phyloP scores from a whole-genome alignment of 2,797 vertebrate species.

The Mormyrus proboscirostris region DNA sequence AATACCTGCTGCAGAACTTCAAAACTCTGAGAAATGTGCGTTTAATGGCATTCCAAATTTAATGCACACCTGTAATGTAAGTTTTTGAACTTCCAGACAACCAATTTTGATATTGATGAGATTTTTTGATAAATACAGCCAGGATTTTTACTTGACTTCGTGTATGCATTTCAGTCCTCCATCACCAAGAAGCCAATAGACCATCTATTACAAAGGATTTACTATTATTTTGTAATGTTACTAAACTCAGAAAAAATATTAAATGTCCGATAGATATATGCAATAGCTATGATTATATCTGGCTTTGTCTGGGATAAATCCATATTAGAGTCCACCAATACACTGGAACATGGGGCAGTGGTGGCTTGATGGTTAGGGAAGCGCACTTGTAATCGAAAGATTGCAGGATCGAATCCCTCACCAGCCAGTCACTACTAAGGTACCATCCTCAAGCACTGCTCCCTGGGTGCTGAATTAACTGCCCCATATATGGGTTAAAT shows the following conservation, averaged over 20 bases:
- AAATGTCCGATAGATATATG: background rate
- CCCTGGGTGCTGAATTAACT: too few species aligned
- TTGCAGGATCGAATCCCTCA: too few species aligned
- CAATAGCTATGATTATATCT: background rate
- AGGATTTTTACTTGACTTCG: background rate
- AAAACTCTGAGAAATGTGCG: background rate
- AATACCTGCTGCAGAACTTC: background rate
- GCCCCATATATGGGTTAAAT: too few species aligned
- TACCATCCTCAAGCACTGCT: too few species aligned
- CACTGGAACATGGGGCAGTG: background rate
- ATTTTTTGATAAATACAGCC: background rate
- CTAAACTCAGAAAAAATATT: background rate
- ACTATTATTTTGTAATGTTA: background rate
- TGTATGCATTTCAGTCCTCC: background rate
- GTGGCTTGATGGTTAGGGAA: too few species aligned
- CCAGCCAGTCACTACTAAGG: too few species aligned
- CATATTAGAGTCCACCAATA: background rate
- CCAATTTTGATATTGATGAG: background rate
- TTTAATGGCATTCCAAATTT: background rate
- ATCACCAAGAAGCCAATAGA: background rate
- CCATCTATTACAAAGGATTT: background rate
- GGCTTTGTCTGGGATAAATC: background rate
- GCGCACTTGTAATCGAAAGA: too few species aligned
- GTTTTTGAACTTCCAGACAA: background rate
- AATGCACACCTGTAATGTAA: slow-evolving; percentile 1